A percentile compares a stretch with the other conserved stretches of the same genome.
phyloP scores from a whole-genome alignment of 2,113 vertebrate species.

The Psittacus erithacus region DNA sequence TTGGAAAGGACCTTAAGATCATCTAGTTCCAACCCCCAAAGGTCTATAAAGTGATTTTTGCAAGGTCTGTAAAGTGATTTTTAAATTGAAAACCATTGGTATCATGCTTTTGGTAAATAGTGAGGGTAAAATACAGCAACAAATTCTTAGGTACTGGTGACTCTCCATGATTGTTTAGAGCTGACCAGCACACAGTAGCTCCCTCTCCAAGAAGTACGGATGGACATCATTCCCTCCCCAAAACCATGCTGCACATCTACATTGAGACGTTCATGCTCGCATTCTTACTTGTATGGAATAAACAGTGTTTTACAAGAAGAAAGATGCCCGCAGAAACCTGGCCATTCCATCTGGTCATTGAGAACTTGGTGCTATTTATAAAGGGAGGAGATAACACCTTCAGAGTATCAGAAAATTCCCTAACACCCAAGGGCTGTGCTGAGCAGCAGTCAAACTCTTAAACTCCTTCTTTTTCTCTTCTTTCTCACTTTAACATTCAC shows the following conservation, averaged over 20 bases:
- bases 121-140: neutral
- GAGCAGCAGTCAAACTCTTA: neutral
- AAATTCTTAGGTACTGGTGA: neutral
- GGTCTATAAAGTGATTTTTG: too few relatives aligned
- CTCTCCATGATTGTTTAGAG: neutral
- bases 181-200: neutral
- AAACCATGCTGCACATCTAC: neutral
- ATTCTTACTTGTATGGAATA: neutral
- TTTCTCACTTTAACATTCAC: neutral
- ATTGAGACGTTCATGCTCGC: neutral
- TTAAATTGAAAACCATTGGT: neutral
- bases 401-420: neutral
- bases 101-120: neutral
- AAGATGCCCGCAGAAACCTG: neutral
- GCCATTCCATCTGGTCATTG: neutral
- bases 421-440: neutral
- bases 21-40: neutral
- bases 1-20: neutral
- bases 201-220: neutral
- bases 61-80: neutral
- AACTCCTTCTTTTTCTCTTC: neutral
- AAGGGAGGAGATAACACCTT: neutral
- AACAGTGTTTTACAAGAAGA: neutral
- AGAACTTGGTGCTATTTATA: neutral
- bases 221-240: neutral